Evolutionary conservation across 2,888 invertebrate genomes (phyloP).

Genomic region (Ectemnius continuus): DNA sequence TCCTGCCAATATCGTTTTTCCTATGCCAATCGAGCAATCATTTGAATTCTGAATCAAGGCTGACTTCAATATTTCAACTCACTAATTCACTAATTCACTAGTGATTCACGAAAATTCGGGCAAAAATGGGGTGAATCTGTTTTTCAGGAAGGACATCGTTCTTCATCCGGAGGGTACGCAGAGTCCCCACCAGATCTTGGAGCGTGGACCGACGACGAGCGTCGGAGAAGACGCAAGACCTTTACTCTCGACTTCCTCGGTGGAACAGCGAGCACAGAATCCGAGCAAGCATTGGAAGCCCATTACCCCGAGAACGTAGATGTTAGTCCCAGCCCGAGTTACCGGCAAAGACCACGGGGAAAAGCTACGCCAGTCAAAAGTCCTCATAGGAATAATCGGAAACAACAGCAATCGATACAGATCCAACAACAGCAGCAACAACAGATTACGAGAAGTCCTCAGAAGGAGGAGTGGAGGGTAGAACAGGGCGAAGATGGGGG

Average conservation of each 20-base stretch:
- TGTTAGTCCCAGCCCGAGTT: constrained; percentile 69
- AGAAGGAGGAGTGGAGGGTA: constrained; percentile 79
- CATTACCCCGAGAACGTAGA: constrained; percentile 57
- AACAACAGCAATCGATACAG: constrained; percentile 60
- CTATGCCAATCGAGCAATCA: too few species aligned
- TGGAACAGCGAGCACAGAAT: constrained; percentile 80
- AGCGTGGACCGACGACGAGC: constrained; percentile 85
- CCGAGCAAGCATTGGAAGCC: constrained; percentile 58
- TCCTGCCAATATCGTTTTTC: too few species aligned
- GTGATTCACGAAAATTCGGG: too few species aligned
- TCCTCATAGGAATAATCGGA: constrained; percentile 67
- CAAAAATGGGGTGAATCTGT: too few species aligned
- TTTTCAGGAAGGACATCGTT: constrained; percentile 68
- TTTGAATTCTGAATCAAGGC: too few species aligned
- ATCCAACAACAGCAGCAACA: constrained; percentile 45
- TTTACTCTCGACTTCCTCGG: constrained; percentile 88
- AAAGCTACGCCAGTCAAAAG: constrained; percentile 60
- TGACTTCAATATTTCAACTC: too few species aligned
- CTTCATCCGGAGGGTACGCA: constrained; percentile 75
- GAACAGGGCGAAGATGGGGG: constrained; percentile 80
- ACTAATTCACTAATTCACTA: too few species aligned
- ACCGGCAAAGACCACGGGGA: constrained; percentile 62
- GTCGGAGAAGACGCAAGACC: constrained; percentile 85
- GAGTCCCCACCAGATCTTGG: constrained; percentile 73
- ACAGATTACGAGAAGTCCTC: constrained; percentile 76